Evolutionary conservation across 2,113 vertebrate genomes (phyloP), one percentile per base, ranked within the genome.

Genomic region (Neopipo cinnamomea): DNA sequence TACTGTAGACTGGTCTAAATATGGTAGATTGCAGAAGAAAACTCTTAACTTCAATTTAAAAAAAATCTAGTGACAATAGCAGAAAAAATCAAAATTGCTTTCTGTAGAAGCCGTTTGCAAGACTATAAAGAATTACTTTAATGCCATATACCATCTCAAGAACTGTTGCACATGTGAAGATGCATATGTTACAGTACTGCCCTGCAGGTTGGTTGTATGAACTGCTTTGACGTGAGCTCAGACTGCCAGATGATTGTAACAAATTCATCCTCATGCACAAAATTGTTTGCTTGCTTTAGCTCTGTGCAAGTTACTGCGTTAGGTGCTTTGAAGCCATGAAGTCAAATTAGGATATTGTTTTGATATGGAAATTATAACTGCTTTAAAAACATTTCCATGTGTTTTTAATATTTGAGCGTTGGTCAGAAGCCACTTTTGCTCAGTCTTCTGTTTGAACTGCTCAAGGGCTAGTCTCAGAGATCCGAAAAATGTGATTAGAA

Each of bases 251-350:
- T 61, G 53, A 42, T 50, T 73, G 22, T 83, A 65, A 56, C 44
- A 73, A 73, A 86, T 47, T 70, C 44, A 61, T 76, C 30, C 49
- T 42, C 35, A 30, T 12, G 33, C 6, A 4, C 80, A 63, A 68
- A 86, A 73, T 35, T 41, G 42, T 22, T 85, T 31, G 20, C 33
- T 74, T 82, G 70, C 66, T 84, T 84, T 52, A 89, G 33, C 44
- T 89, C n/a, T 89, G 0, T 4, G 2, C 59, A 31, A 49, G 27
- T 56, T 61, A 89, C 63, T 86, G 23, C 59, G 44, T 68, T 80
- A 73, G 22, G 21, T 56, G 37, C 41, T 95, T 93, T 86, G 55
- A 93, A 94, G 53, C 33, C 28, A 14, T 39, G 24, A 89, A 84
- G 46, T 89, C 41, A 80, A 56, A 68, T 61, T 50, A 73, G 31